phyloP scores from a whole-genome alignment of 2,113 vertebrate genomes.

The Parotia lawesii region DNA sequence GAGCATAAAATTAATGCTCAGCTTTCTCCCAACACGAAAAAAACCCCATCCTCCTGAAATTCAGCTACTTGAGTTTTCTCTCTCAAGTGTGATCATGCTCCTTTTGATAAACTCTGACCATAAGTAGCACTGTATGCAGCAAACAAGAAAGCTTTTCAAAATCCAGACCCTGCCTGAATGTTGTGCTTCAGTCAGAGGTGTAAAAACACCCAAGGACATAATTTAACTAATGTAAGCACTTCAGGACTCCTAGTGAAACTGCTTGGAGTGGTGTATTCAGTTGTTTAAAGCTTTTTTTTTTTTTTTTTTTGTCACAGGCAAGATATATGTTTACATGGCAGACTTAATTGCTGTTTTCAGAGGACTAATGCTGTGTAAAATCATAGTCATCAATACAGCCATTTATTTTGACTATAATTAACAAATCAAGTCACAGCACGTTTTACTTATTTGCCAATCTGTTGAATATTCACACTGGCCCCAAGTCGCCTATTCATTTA shows the following conservation, averaged over 20 bases:
- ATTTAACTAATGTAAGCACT: conserved; percentile 64
- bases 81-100: neutral
- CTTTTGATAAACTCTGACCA: conserved; percentile 39
- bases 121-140: neutral
- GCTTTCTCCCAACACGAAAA: neutral
- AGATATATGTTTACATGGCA: conserved; percentile 62
- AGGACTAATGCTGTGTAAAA: conserved; percentile 63
- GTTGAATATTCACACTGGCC: conserved; percentile 78
- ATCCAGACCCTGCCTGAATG: neutral
- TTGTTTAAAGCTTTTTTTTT: conserved; percentile 40
- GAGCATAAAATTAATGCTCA: neutral
- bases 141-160: conserved; percentile 49
- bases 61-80: neutral
- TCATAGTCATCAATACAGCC: conserved; percentile 75
- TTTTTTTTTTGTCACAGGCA: conserved; percentile 51
- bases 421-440: conserved; percentile 80
- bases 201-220: conserved; percentile 60
- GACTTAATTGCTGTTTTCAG: conserved; percentile 59
- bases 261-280: conserved; percentile 37
- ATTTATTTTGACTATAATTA: conserved; percentile 70
- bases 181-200: conserved; percentile 50
- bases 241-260: conserved; percentile 46
- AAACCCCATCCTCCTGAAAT: neutral
- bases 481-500: conserved; percentile 76
- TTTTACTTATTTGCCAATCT: conserved; percentile 82